Evolutionary conservation across 2,888 invertebrate species (phyloP).

Genomic region (Limenitis camilla): DNA sequence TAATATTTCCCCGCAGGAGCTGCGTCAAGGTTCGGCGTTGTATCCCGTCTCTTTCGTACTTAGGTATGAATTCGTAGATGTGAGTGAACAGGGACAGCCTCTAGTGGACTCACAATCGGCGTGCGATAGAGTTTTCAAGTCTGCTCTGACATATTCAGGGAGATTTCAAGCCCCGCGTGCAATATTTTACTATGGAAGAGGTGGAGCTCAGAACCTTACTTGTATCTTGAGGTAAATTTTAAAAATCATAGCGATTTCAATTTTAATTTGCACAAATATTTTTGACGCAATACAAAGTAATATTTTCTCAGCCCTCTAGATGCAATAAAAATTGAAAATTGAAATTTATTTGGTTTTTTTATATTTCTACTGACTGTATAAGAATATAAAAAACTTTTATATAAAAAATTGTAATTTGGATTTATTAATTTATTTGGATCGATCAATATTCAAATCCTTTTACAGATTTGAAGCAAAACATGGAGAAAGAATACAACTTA

Average conservation of each 20-base stretch:
- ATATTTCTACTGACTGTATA: no score
- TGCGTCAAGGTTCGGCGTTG: constrained; percentile 85
- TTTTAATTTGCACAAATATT: no score
- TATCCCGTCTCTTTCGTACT: constrained; percentile 85
- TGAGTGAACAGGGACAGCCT: constrained; percentile 78
- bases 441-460: constrained; percentile 9
- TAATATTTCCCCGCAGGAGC: constrained; percentile 55
- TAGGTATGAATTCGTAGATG: constrained; percentile 88
- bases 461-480: constrained; percentile 79
- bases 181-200: constrained; percentile 87
- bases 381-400: no score
- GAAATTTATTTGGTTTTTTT: no score
- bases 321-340: no score
- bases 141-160: constrained; percentile 72
- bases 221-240: constrained; percentile 77
- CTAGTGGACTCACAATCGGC: constrained; percentile 74
- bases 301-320: no score
- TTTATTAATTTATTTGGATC: no score
- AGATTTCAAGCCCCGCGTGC: constrained; percentile 84
- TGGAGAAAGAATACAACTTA: constrained; percentile 80
- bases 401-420: no score
- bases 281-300: no score
- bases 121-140: constrained; percentile 77
- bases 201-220: constrained; percentile 83
- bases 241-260: neutral